Evolutionary conservation across 2,113 vertebrate genomes (phyloP).

Genomic region (Sinocyclocheilus anshuiensis): DNA sequence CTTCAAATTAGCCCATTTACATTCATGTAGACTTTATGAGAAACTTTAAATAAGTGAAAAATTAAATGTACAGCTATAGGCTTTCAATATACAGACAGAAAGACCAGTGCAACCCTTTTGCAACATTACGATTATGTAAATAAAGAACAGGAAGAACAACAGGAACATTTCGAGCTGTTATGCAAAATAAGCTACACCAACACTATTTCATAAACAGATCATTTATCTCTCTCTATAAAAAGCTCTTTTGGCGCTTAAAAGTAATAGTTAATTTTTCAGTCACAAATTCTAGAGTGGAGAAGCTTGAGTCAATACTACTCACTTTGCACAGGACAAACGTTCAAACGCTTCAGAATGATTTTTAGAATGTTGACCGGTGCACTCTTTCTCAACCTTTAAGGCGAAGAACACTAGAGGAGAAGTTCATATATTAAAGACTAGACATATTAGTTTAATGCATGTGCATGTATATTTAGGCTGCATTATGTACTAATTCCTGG

Average conservation of each 20-base stretch:
- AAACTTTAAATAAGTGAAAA: not conserved
- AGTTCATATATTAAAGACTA: not conserved
- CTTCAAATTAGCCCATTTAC: not conserved
- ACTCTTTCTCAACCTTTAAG: constrained; percentile 87
- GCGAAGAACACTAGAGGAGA: constrained; percentile 84
- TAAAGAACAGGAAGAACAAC: constrained; percentile 38
- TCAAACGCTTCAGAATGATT: constrained; percentile 74
- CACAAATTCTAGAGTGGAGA: not conserved
- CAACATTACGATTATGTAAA: constrained; percentile 44
- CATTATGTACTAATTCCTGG: not conserved
- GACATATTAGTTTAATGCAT: not conserved
- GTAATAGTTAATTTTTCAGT: not conserved
- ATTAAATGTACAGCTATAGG: not conserved
- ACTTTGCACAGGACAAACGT: constrained; percentile 90
- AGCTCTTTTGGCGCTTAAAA: not conserved
- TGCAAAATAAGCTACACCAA: constrained; percentile 30
- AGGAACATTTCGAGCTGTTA: not conserved
- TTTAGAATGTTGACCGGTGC: constrained; percentile 69
- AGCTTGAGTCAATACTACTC: constrained; percentile 67
- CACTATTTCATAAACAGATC: not conserved
- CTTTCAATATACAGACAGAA: not conserved
- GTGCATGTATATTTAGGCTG: not conserved
- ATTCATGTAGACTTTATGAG: not conserved
- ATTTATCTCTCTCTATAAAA: not conserved
- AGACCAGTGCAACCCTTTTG: not conserved